Base-by-base conservation (phyloP, 2,113 vertebrate species). In the Prietella phreatophila region DNA sequence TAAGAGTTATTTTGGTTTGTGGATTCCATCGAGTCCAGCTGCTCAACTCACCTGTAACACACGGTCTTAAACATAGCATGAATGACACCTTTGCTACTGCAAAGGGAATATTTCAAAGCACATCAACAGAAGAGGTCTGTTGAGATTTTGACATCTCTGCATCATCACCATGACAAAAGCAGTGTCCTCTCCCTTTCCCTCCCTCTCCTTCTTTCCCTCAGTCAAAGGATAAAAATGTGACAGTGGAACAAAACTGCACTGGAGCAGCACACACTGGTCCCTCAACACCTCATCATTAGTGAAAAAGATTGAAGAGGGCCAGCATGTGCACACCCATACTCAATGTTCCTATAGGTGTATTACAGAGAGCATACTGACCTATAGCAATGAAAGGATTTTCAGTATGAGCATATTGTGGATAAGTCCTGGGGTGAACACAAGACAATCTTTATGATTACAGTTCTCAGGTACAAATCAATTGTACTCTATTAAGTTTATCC, bases 151-250 rank as follows among this genome's bases (percentile, higher is more conserved):
- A 84, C 82, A 84, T 84, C 82, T 84, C 61, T 5, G 15, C 82
- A 67, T 83, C 82, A 83, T 84, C 61, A 84, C 42, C 82, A 84
- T 67, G 82, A 84, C 82, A 67, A 67, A 84, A 84, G 82, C 33
- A 47, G 82, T 47, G 61, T 84, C 42, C 36, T 67, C 67, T 84
- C 20, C 80, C 9, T 60, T 82, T 27, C 6, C 11, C 82, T 53
- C 58, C 27, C 60, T 50, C 17, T 53, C 61, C 61, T 84, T 67
- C 17, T 67, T 67, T 67, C 25, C 42, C 39, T 65, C 63, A 67
- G 67, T 47, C 82, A 53, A 53, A 47, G 39, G 82, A 83, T 50
- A 36, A 15, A 63, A 83, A 83, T 65, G 39, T 83, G 82, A n/a
- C 82, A 65, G 61, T 47, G 33, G 60, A 83, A 83, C 58, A 65